These are phyloP conservation scores for Tapirus terrestris DNA, from an alignment of 2,113 vertebrate species.

Conservation along the genomic window DNA sequence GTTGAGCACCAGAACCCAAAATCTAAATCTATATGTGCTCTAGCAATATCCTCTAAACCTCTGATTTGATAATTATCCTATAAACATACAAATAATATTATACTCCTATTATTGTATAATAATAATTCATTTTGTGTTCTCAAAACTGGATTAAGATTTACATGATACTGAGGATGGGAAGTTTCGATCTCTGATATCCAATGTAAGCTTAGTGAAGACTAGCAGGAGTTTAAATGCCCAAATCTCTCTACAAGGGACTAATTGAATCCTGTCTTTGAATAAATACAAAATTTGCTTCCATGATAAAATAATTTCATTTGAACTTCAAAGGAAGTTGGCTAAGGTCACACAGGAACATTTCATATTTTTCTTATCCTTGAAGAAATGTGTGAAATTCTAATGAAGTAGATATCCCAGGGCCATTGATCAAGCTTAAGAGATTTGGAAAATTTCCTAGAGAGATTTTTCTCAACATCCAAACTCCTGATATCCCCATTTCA, in stretches of 20 bases:
- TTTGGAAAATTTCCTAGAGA: neutral
- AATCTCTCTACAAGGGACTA: neutral
- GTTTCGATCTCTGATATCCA: neutral
- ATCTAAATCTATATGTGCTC: neutral
- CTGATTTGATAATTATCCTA: neutral
- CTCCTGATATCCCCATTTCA: slow-evolving; percentile 64
- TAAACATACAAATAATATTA: neutral
- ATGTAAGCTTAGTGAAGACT: neutral
- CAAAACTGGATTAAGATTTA: slow-evolving; percentile 13
- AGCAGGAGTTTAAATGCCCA: neutral
- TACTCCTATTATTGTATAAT: neutral
- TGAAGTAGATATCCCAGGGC: neutral
- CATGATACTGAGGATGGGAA: neutral
- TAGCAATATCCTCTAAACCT: neutral
- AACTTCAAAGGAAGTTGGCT: neutral
- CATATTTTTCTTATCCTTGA: neutral
- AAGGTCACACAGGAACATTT: neutral
- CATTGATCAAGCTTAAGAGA: neutral
- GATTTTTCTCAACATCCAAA: slow-evolving; percentile 11
- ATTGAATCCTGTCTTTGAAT: neutral
- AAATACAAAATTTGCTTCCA: neutral
- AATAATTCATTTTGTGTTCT: neutral
- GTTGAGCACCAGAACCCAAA: neutral
- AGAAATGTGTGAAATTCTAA: neutral
- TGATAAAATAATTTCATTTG: slow-evolving; percentile 17